Evolutionary conservation across 2,797 vertebrate species (phyloP), one percentile per base, ranked within the genome.

Genomic region (Aplochiton taeniatus): DNA sequence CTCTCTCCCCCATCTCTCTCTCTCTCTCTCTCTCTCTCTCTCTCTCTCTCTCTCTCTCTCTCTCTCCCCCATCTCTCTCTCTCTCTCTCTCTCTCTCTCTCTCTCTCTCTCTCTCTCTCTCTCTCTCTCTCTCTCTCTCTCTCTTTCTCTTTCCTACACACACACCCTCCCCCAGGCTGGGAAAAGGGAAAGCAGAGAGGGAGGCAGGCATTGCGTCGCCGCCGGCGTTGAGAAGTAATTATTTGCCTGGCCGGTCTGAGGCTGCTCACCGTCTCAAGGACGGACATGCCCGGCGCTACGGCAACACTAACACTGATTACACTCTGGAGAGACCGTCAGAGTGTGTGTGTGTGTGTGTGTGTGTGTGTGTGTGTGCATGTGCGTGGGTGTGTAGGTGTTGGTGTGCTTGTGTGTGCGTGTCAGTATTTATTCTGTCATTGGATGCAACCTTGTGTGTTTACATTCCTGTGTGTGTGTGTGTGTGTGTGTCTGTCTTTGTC

Each of bases 201-300:
- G 71, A 56, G 76, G 66, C 55, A 46, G 18, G 60, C n/a, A 2
- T 2, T 2, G 31, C 31, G 31, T 6, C 31, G 2, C 13, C 76
- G 68, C 77, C 69, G 17, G 70, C 66, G 72, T 77, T 59, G 66
- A 83, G 84, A 83, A 73, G 86, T 84, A 86, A 91, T 91, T 87
- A 89, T 90, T 88, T 88, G 88, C 86, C 86, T 80, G 84, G 82
- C 79, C 77, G 66, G 77, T 84, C 85, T 82, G 82, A 83, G 73
- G 72, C 68, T 76, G 75, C 65, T 86, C 74, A 63, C 66, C 76
- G 72, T 75, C 74, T 85, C 86, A 88, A 89, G 83, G 90, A 86
- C 82, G 8, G 70, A 74, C 76, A 70, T 5, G 70, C 74, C 76
- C 61, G 31, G 31, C 31, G 31, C 31, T 31, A 31, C 31, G 31